Base-by-base conservation (phyloP, 2,888 invertebrate species). In the Nemotelus pantherinus region DNA sequence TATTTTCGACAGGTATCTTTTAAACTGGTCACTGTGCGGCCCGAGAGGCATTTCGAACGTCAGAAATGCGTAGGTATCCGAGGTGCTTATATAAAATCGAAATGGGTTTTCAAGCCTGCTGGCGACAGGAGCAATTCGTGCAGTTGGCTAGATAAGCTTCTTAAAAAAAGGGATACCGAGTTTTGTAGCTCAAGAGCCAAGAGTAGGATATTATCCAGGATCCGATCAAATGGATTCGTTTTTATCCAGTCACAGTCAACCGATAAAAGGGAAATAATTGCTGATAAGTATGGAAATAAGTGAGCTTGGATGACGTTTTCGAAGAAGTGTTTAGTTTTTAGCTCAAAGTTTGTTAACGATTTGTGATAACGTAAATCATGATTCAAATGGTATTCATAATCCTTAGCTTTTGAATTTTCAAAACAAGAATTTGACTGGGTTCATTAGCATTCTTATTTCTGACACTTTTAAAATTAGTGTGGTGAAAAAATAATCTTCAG, bases 71-170 rank as follows among this genome's bases (percentile, higher is more conserved):
- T 25, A 25, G 25, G 25, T 25, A 25, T 25, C 25, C 25, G 25
- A 25, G 25, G 9, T 9, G 1, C 9, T 5, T 7, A 50, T 50
- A 50, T 50, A 50, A 50, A 50, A 50, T 9, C 5, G 50, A 50
- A 50, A 50, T 9, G 9, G 5, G 5, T 50, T 50, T 9, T 9
- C 5, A 50, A 7, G 50, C 50, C 50, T 50, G 5, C 9, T 50
- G 50, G 50, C 50, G 50, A 50, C 50, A 50, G 1, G 50, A 50
- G 50, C 50, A 50, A 50, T 50, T 50, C 50, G 50, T 50, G 41
- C 60, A 60, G 25, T 60, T 60, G 25, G 60, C 60, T 60, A 60
- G 60, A 60, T 60, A 60, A 60, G 60, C 60, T 7, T 39, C n/a
- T 60, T 60, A 60, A 60, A 60, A 50, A 50, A 9, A 9, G 50